These are phyloP conservation scores for Papilio aristodemus DNA, from an alignment of 1,140 invertebrate species.

Conservation along the genomic window DNA sequence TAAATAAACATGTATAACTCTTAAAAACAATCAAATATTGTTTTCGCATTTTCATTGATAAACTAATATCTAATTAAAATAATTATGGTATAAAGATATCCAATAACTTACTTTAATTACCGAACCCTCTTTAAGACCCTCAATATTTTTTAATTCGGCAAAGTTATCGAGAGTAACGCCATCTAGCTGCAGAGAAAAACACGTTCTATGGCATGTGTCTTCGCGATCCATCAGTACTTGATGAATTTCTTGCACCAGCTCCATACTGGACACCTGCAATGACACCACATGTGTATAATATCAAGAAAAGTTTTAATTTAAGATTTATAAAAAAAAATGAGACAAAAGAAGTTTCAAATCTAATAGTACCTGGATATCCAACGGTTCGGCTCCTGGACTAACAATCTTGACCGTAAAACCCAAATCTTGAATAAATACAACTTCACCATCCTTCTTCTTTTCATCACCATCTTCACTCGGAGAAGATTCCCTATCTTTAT, in stretches of 20 bases:
- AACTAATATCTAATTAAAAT: too few relatives aligned
- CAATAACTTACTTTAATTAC: conserved; percentile 88
- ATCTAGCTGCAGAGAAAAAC: conserved; percentile 97
- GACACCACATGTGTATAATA: background rate
- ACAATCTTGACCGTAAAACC: conserved; percentile 96
- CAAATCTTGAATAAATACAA: conserved; percentile 95
- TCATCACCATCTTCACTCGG: conserved; percentile 82
- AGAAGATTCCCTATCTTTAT: conserved; percentile 71
- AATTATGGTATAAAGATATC: conserved; percentile 10
- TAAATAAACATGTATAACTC: too few relatives aligned
- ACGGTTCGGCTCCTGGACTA: conserved; percentile 92
- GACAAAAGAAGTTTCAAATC: conserved; percentile 25
- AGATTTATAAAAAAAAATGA: background rate
- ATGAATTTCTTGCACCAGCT: conserved; percentile 99
- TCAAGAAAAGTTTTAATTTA: background rate
- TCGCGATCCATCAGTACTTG: conserved; percentile 98
- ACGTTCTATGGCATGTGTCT: conserved; percentile 98
- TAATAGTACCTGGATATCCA: conserved; percentile 91
- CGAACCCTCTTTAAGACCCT: conserved; percentile 96
- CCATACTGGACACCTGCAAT: conserved; percentile 95
- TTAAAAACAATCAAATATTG: too few relatives aligned
- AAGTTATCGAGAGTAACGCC: conserved; percentile 97
- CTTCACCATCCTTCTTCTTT: conserved; percentile 86
- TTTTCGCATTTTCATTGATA: too few relatives aligned
- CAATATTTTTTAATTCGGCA: conserved; percentile 97